Conservation (phyloP, 2,113 vertebrate species). For the Stomatorhinus ivindoensis region DNA sequence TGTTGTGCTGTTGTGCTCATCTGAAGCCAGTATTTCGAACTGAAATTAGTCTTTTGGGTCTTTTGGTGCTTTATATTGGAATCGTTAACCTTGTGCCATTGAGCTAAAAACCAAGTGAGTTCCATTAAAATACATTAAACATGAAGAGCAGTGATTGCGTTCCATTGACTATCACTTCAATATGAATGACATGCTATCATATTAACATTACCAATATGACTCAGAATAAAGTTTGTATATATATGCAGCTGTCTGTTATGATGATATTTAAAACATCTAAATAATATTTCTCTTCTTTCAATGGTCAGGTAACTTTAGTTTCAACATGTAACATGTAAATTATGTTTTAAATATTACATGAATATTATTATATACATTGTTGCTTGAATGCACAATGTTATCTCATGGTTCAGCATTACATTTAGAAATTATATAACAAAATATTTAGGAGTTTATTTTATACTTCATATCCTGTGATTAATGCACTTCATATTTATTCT, state of each 20-base stretch:
- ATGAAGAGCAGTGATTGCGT: conserved; percentile 80
- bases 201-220: conserved; percentile 75
- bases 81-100: conserved; percentile 83
- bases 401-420: not conserved
- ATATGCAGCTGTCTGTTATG: not conserved
- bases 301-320: not conserved
- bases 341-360: not conserved
- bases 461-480: not conserved
- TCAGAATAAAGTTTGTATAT: conserved; percentile 60
- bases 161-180: conserved; percentile 92
- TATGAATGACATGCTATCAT: conserved; percentile 83
- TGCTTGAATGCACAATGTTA: not conserved
- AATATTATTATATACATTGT: not conserved
- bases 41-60: conserved; percentile 77
- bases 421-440: not conserved
- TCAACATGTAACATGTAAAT: not conserved
- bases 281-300: not conserved
- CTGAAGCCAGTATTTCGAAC: conserved; percentile 62
- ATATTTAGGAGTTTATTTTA: not conserved
- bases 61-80: conserved; percentile 61
- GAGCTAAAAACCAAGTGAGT: conserved; percentile 74
- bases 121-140: conserved; percentile 85
- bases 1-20: conserved; percentile 63
- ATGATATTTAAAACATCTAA: not conserved
- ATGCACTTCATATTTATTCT: not conserved